phyloP scores from a whole-genome alignment of 2,797 vertebrate genomes.

The Tarsius wallacei region DNA sequence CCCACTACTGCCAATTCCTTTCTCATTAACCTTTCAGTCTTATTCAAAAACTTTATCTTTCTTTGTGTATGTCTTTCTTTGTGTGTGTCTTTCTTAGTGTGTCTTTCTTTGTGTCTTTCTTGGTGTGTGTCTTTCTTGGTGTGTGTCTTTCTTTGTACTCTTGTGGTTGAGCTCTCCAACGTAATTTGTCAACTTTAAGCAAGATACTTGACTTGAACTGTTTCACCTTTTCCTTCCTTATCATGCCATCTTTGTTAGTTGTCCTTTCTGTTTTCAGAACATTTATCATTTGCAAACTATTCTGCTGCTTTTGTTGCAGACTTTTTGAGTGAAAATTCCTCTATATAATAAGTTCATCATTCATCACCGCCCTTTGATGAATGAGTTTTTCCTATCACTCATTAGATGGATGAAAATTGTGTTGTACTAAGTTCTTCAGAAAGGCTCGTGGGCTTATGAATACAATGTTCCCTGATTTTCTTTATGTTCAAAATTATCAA shows the following conservation, averaged over 20 bases:
- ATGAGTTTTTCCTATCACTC: not conserved
- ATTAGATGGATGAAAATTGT: not conserved
- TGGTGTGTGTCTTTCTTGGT: not conserved
- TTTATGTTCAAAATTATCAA: not conserved
- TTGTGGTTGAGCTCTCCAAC: not conserved
- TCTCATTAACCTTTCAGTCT: not conserved
- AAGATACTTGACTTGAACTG: not conserved
- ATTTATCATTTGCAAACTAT: not conserved
- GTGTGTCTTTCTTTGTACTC: not conserved
- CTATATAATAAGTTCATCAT: not conserved
- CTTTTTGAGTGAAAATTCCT: not conserved
- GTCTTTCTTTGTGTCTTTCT: too few species aligned
- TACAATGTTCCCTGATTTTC: not conserved
- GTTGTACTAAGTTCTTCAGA: conserved; percentile 4
- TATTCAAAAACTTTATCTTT: not conserved
- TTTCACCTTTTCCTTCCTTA: not conserved
- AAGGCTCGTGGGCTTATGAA: not conserved
- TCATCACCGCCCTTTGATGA: not conserved
- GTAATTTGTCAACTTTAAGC: not conserved
- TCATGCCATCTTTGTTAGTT: not conserved
- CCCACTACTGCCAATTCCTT: too few species aligned
- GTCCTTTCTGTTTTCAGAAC: conserved; percentile 37
- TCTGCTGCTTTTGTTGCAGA: not conserved
- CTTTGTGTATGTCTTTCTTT: not conserved
- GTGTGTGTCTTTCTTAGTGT: too few species aligned